Base-by-base conservation (phyloP, 2,888 invertebrate genomes). In the Lycia hirtaria region DNA sequence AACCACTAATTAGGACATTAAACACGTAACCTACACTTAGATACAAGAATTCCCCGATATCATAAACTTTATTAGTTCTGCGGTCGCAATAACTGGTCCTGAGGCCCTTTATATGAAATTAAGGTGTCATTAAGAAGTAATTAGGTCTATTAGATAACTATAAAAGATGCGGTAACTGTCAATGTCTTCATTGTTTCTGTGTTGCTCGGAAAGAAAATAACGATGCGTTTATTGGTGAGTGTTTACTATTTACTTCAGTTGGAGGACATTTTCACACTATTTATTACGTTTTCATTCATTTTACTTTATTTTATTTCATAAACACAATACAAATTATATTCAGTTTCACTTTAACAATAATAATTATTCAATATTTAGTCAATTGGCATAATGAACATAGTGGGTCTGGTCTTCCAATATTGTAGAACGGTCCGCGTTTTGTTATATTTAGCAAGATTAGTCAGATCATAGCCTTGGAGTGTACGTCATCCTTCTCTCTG, bases 221-320 rank as follows among this genome's bases (percentile, higher is more conserved):
- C 35, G 28, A 56, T 56, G 56, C 50, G 50, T 44, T 32, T 44
- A 5, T 33, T 50, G 56, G 56, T 56, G 19, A 56, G 56, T 40
- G 3, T n/a, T n/a, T n/a, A n/a, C n/a, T n/a, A n/a, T n/a, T n/a
- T n/a, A n/a, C n/a, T n/a, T n/a, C n/a, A n/a, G n/a, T n/a, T n/a
- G n/a, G n/a, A n/a, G n/a, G n/a, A n/a, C n/a, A n/a, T n/a, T n/a
- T n/a, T n/a, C n/a, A n/a, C n/a, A n/a, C n/a, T n/a, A n/a, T n/a
- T n/a, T n/a, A n/a, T n/a, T n/a, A n/a, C n/a, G n/a, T n/a, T n/a
- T n/a, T n/a, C n/a, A n/a, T n/a, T n/a, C n/a, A n/a, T n/a, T n/a
- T n/a, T n/a, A n/a, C n/a, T n/a, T n/a, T n/a, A n/a, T n/a, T n/a
- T n/a, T n/a, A n/a, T n/a, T n/a, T n/a, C n/a, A n/a, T n/a, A n/a